A percentile compares a stretch with the other conserved stretches of the same genome.
These are phyloP conservation scores for Lydus trimaculatus DNA, from an alignment of 2,888 invertebrate genomes.

Conservation along the genomic window DNA sequence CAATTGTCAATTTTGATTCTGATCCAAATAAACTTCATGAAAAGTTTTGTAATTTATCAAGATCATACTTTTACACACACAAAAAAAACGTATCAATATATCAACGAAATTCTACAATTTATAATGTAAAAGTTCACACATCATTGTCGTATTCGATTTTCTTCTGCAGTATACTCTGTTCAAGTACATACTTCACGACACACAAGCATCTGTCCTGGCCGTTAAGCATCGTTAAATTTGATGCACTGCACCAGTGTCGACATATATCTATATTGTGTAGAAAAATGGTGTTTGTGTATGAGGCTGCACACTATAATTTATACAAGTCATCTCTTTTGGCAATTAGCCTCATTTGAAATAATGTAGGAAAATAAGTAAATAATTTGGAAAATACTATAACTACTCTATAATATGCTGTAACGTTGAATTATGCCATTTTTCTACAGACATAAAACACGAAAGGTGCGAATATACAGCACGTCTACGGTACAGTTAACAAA, in stretches of 20 bases:
- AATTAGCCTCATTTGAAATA: background rate
- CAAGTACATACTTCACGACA: slow-evolving; percentile 4
- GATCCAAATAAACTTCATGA: background rate
- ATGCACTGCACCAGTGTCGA: slow-evolving; percentile 1
- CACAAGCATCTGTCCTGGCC: slow-evolving; percentile 4
- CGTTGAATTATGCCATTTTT: background rate
- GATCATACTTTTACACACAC: background rate
- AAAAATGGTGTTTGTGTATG: background rate
- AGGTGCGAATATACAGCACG: too few species aligned
- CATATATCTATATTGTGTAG: background rate
- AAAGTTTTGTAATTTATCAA: background rate
- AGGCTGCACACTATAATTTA: background rate
- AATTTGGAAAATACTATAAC: background rate
- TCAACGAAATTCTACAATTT: background rate
- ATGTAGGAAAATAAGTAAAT: background rate
- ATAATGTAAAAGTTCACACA: background rate
- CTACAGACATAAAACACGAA: too few species aligned
- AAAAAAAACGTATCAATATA: background rate
- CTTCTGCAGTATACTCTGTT: background rate
- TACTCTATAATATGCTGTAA: background rate
- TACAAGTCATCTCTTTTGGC: slow-evolving; percentile 2
- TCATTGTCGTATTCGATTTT: background rate
- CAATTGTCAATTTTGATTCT: background rate
- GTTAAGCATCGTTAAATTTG: slow-evolving; percentile 14
- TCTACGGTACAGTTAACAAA: too few species aligned